A percentile compares a stretch with the other conserved stretches of the same genome.
Evolutionary conservation across 2,113 vertebrate genomes (phyloP).

Genomic region (Amia ocellicauda): DNA sequence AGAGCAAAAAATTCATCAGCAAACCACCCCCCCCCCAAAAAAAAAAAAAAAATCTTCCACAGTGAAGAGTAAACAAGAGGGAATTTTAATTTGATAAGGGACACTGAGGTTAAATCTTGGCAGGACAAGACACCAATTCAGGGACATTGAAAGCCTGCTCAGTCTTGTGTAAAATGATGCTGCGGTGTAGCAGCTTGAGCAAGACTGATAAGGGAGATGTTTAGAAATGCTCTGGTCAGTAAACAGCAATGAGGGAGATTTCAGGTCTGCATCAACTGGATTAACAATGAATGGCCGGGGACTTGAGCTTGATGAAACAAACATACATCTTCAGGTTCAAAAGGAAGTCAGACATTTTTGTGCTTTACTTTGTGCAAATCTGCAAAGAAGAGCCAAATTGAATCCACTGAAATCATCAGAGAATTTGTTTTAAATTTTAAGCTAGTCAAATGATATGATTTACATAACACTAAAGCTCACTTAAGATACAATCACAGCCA

Average conservation of each 20-base stretch:
- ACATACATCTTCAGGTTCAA: no score
- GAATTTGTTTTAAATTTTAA: no score
- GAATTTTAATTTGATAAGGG: constrained; percentile 32
- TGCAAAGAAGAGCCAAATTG: no score
- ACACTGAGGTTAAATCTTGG: constrained; percentile 25
- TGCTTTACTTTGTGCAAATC: no score
- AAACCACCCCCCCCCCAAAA: constrained; percentile 9
- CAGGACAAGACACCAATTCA: constrained; percentile 14
- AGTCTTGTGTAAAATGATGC: constrained; percentile 24
- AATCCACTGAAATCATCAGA: no score
- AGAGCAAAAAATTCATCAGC: constrained; percentile 10
- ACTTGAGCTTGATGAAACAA: neutral
- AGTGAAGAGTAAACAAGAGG: constrained; percentile 27
- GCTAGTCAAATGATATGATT: no score
- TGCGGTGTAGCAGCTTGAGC: constrained; percentile 23
- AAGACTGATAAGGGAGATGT: constrained; percentile 26
- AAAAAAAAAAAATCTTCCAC: constrained; percentile 16
- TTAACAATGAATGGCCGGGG: neutral
- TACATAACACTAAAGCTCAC: no score
- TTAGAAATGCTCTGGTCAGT: constrained; percentile 1
- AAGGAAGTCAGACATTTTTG: no score
- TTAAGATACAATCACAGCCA: no score
- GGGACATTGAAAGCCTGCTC: constrained; percentile 15
- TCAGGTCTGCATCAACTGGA: neutral
- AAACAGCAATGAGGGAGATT: neutral